These are phyloP conservation scores for Theretra japonica DNA, from an alignment of 2,888 invertebrate species.

Conservation along the genomic window DNA sequence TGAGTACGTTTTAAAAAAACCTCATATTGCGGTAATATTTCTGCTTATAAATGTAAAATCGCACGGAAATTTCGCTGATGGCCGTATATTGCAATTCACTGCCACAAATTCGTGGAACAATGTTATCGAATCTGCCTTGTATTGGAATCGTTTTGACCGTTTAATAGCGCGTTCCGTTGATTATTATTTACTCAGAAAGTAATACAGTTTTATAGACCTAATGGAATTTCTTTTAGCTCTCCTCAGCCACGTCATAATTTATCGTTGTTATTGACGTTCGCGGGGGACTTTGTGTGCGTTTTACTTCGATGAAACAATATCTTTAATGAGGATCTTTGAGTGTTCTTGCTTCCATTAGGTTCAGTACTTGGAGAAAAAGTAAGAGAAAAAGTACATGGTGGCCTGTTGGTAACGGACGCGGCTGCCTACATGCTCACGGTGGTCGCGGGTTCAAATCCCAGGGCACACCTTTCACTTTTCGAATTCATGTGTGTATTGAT, in stretches of 20 bases:
- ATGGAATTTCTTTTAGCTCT: constrained; percentile 43
- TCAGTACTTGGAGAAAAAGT: too few species aligned
- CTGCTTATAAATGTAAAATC: not conserved
- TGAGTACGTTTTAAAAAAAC: too few species aligned
- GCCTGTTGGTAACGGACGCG: too few species aligned
- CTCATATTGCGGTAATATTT: too few species aligned
- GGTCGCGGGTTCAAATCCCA: too few species aligned
- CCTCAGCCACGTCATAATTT: constrained; percentile 7
- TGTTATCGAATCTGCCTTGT: constrained; percentile 35
- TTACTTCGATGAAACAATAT: not conserved
- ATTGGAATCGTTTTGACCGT: constrained; percentile 38
- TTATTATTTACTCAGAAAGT: constrained; percentile 48
- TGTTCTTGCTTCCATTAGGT: not conserved
- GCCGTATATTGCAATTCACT: constrained; percentile 15
- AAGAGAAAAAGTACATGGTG: too few species aligned
- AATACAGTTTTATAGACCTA: constrained; percentile 44
- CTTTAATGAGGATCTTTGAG: not conserved
- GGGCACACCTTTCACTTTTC: too few species aligned
- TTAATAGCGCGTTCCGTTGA: constrained; percentile 42
- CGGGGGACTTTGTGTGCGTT: not conserved
- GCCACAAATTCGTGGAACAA: constrained; percentile 8
- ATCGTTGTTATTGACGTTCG: constrained; percentile 16
- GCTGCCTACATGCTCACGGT: too few species aligned
- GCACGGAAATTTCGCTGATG: constrained; percentile 2
- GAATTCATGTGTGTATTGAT: too few species aligned